Evolutionary conservation across 1,140 invertebrate genomes (phyloP), one percentile per base, ranked within the genome.

Genomic region (Zaprionus taronus): DNA sequence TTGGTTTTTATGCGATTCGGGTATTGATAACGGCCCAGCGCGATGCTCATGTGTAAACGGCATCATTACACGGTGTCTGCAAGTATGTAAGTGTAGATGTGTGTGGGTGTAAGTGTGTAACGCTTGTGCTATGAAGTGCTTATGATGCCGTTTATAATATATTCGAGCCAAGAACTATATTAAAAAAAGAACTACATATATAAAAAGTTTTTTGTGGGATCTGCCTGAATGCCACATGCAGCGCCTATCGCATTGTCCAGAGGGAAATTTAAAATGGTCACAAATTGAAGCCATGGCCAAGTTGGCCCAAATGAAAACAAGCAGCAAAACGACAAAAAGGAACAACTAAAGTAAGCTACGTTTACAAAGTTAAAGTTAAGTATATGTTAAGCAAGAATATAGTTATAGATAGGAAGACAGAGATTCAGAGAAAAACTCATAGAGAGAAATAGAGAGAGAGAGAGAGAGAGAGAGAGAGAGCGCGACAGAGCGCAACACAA

Each of bases 21-120:
- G 64, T 75, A 85, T 90, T 90, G 85, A 90, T 84, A 89, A 89
- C 71, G 75, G 65, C 55, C 77, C 77, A 78, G 67, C 80, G 83
- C 80, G 76, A 87, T 87, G 83, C 77, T 87, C 73, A 80, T 80
- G 80, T 87, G 80, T 87, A 72, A 87, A 87, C 80, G 77, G 83
- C 83, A 65, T 87, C 83, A 72, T 86, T 80, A 77, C 68, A 83
- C 65, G 22, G 41, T 63, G 66, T 70, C 34, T 62, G 64, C 17
- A 55, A 65, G 64, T 66, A 22, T 49, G 34, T 53, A 38, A n/a
- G n/a, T 26, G 57, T 67, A 14, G 56, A 58, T 20, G 82, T 51
- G 47, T 69, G 63, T 62, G 49, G n/a, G 66, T 34, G 67, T 41
- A 34, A 34, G 72, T 61, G 14, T 64, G 4, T 70, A 44, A 47